Percentiles rank a stretch among this genome's conserved stretches.
phyloP scores from a whole-genome alignment of 2,888 invertebrate genomes.

The Melitaea athalia region DNA sequence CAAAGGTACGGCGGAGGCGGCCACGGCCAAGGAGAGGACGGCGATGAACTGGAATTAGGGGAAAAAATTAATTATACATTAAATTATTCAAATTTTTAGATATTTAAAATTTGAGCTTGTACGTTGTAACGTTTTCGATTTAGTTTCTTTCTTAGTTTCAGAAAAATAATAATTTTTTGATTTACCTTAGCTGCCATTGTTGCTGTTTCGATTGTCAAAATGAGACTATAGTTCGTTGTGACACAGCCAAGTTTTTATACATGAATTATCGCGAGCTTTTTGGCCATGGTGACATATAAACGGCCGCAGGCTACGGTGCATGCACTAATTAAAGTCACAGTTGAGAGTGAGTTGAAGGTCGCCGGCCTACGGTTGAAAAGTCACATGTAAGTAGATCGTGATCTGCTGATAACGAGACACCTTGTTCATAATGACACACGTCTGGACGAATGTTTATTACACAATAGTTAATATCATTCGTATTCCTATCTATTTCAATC shows the following conservation, averaged over 20 bases:
- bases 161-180: not conserved
- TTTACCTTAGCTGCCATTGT: constrained; percentile 71
- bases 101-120: not conserved
- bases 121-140: too few relatives aligned
- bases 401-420: constrained; percentile 15
- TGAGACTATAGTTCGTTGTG: constrained; percentile 56
- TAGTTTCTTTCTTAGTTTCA: too few relatives aligned
- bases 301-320: constrained; percentile 43
- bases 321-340: constrained; percentile 47
- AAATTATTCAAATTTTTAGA: too few relatives aligned
- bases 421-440: not conserved
- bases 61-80: not conserved
- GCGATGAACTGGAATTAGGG: constrained; percentile 43
- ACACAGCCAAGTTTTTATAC: constrained; percentile 64
- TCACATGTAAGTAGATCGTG: constrained; percentile 20
- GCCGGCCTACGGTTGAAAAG: constrained; percentile 13
- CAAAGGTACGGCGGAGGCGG: constrained; percentile 46
- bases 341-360: constrained; percentile 57
- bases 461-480: not conserved
- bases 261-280: constrained; percentile 46
- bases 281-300: constrained; percentile 44
- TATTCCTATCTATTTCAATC: too few relatives aligned
- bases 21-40: constrained; percentile 58
- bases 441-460: not conserved
- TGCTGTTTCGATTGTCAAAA: constrained; percentile 53